Percentiles rank a stretch among this genome's conserved stretches.
Conservation (phyloP, 2,113 vertebrate genomes). For the Motacilla alba region DNA sequence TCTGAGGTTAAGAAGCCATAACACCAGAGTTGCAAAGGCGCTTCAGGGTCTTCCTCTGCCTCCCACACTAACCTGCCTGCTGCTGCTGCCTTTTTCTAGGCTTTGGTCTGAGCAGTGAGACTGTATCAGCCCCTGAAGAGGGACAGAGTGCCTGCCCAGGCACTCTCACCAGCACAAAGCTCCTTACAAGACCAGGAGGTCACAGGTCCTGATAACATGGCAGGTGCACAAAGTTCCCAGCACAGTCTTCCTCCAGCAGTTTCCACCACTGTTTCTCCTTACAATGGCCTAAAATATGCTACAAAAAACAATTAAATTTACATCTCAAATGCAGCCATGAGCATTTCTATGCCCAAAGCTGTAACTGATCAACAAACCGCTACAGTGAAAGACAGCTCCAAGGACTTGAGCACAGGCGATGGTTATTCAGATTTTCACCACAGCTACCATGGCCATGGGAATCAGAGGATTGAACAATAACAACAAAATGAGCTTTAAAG, state of each 20-base stretch:
- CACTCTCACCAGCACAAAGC: too few species aligned
- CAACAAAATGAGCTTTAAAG: neutral
- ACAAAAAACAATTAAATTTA: neutral
- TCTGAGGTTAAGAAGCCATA: neutral
- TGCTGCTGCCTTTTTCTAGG: neutral
- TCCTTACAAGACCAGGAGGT: neutral
- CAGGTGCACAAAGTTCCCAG: neutral
- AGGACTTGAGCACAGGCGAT: rapidly evolving
- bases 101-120: neutral
- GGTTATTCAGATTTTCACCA: neutral
- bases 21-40: neutral
- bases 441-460: neutral
- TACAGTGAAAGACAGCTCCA: neutral
- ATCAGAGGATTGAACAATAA: neutral
- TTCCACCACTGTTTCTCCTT: neutral
- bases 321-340: neutral
- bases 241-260: neutral
- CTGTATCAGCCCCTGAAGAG: rapidly evolving
- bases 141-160: neutral
- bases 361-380: neutral
- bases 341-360: neutral
- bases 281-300: neutral
- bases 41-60: neutral
- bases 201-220: neutral
- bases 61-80: neutral